phyloP scores from a whole-genome alignment of 2,888 invertebrate genomes.

The Adelognathus sp. region DNA sequence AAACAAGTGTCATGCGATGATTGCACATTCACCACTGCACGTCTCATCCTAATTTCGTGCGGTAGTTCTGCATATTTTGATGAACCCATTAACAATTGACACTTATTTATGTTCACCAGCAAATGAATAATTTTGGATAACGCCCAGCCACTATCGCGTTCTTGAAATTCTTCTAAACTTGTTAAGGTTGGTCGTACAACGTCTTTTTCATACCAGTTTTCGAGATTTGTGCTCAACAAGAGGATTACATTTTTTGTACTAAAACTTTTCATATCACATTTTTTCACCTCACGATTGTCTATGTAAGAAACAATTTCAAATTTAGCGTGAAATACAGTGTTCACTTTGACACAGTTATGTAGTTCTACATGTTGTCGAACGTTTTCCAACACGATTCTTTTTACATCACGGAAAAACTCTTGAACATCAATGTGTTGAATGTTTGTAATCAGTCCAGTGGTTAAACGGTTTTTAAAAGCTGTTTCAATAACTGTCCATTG shows the following conservation, averaged over 20 bases:
- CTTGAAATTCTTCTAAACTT: background rate
- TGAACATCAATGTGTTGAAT: too few species aligned
- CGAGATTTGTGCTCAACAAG: background rate
- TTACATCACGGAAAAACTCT: too few species aligned
- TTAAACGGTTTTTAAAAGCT: too few species aligned
- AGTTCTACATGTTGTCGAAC: too few species aligned
- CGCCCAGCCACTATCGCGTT: background rate
- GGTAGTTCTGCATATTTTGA: background rate
- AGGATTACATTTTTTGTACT: slow-evolving; percentile 8
- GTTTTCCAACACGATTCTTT: too few species aligned
- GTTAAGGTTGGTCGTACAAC: background rate
- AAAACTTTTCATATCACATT: too few species aligned
- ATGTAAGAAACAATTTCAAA: too few species aligned
- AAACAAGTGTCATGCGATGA: slow-evolving; percentile 23
- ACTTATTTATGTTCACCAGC: slow-evolving; percentile 60
- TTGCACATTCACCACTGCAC: background rate
- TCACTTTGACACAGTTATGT: too few species aligned
- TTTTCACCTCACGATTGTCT: too few species aligned
- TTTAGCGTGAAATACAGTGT: too few species aligned
- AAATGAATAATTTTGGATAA: background rate
- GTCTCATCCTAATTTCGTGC: background rate
- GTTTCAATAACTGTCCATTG: too few species aligned
- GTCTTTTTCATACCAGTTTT: background rate
- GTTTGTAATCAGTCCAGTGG: too few species aligned
- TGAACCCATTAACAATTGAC: slow-evolving; percentile 54